Evolutionary conservation across 2,113 vertebrate species (phyloP).

Genomic region (Vireo altiloquus): DNA sequence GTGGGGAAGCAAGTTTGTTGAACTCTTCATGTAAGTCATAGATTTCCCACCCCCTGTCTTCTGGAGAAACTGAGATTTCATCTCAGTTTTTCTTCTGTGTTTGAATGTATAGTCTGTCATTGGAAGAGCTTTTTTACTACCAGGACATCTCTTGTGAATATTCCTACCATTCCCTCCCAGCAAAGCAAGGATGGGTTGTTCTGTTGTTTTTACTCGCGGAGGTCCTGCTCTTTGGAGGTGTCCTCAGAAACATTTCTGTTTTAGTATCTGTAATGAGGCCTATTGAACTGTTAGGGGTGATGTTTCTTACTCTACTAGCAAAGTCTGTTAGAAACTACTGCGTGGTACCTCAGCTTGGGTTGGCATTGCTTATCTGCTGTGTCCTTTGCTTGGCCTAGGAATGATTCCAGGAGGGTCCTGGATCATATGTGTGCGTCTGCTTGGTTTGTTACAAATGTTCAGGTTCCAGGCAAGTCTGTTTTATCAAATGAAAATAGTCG

Average conservation of each 20-base stretch:
- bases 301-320: neutral
- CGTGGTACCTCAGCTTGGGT: neutral
- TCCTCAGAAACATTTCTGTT: neutral
- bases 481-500: neutral
- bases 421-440: neutral
- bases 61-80: neutral
- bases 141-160: neutral
- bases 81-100: neutral
- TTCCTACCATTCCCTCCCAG: neutral
- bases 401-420: neutral
- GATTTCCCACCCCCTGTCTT: neutral
- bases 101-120: neutral
- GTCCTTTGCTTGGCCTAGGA: neutral
- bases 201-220: neutral
- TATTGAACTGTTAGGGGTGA: neutral
- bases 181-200: neutral
- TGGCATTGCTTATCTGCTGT: neutral
- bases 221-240: neutral
- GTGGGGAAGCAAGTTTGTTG: conserved; percentile 13
- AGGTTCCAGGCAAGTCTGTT: neutral
- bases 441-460: neutral
- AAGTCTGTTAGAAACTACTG: neutral
- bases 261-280: neutral
- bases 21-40: neutral
- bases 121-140: neutral